A percentile compares a stretch with the other conserved stretches of the same genome.
phyloP scores from a whole-genome alignment of 2,113 vertebrate genomes.

The Eonycteris spelaea region DNA sequence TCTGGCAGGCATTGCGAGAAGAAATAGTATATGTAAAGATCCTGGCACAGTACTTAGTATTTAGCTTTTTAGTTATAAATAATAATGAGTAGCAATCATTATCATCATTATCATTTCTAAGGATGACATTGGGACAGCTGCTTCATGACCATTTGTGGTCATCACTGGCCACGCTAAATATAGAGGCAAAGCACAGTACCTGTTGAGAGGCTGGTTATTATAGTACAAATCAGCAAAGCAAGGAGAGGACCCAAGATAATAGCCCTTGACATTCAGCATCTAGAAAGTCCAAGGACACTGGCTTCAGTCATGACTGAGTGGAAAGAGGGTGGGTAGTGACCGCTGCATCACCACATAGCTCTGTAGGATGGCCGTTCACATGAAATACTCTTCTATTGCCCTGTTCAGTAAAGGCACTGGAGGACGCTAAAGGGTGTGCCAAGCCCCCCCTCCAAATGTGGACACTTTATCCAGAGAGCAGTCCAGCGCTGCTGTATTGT shows the following conservation, averaged over 20 bases:
- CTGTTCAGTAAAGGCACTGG: neutral
- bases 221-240: neutral
- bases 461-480: neutral
- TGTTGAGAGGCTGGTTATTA: neutral
- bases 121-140: neutral
- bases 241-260: neutral
- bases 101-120: neutral
- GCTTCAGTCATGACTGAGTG: neutral
- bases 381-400: neutral
- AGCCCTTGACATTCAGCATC: neutral
- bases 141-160: conserved; percentile 38
- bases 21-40: neutral
- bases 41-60: neutral
- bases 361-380: fast-evolving
- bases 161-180: conserved; percentile 12
- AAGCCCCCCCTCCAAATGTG: neutral
- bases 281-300: neutral
- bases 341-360: neutral
- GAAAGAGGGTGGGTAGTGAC: neutral
- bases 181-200: neutral
- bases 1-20: neutral
- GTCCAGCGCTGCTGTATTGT: neutral
- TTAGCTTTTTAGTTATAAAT: neutral
- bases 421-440: too few species aligned
- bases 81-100: neutral